These are phyloP conservation scores for Phyllostomus hastatus DNA, from an alignment of 2,113 vertebrate genomes.

Conservation along the genomic window DNA sequence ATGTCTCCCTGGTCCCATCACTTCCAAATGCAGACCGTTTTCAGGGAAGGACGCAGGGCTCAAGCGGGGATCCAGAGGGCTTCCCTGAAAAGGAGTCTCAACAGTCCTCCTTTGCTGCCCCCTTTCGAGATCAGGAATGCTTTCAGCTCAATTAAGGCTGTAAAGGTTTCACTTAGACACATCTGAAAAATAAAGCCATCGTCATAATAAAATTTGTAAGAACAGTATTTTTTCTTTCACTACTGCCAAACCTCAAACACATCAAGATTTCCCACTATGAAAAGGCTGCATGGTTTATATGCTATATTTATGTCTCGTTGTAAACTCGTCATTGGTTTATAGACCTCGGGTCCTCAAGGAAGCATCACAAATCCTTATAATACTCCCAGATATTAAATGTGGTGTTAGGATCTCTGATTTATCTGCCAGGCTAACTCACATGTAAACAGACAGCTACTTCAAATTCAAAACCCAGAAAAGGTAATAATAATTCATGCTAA, in stretches of 20 bases:
- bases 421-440: slow-evolving; percentile 36
- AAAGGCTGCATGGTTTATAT: slow-evolving; percentile 41
- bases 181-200: slow-evolving; percentile 22
- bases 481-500: neutral
- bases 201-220: slow-evolving; percentile 15
- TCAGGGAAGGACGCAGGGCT: neutral
- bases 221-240: slow-evolving; percentile 9
- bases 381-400: slow-evolving; percentile 56
- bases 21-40: slow-evolving; percentile 44
- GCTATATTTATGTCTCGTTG: slow-evolving; percentile 53
- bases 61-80: neutral
- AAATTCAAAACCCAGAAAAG: neutral
- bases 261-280: slow-evolving; percentile 37
- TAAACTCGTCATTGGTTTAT: slow-evolving; percentile 66
- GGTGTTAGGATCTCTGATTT: slow-evolving; percentile 52
- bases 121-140: neutral
- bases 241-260: slow-evolving; percentile 8
- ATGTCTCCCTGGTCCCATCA: slow-evolving; percentile 35
- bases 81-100: neutral
- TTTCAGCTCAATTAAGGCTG: neutral
- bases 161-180: neutral
- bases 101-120: neutral
- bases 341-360: slow-evolving; percentile 35
- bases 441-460: slow-evolving; percentile 46
- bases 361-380: slow-evolving; percentile 63